These are phyloP conservation scores for Torymus tubicola DNA, from an alignment of 2,888 invertebrate genomes.

Conservation along the genomic window DNA sequence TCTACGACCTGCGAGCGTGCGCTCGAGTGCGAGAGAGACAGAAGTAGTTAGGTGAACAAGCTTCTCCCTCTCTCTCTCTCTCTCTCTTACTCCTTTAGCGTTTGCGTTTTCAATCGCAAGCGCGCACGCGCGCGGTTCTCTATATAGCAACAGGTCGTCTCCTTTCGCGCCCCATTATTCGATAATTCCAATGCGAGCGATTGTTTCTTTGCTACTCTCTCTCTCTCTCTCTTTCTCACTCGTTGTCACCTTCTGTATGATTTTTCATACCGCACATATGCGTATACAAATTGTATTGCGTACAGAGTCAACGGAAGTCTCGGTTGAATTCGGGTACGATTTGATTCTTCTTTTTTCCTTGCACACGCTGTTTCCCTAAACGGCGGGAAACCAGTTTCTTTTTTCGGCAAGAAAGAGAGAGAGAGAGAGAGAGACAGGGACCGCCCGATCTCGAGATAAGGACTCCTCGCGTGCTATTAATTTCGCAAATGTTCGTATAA, in stretches of 20 bases:
- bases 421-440: too few relatives aligned
- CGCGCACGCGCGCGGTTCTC: constrained; percentile 57
- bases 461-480: too few relatives aligned
- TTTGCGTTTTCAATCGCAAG: constrained; percentile 58
- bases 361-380: too few relatives aligned
- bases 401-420: too few relatives aligned
- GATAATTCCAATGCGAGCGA: constrained; percentile 48
- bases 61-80: constrained; percentile 11
- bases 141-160: constrained; percentile 63
- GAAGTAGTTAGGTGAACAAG: constrained; percentile 22
- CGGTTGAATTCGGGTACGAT: too few relatives aligned
- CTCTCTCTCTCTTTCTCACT: not conserved
- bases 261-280: not conserved
- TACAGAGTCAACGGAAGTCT: too few relatives aligned
- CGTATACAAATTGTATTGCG: too few relatives aligned
- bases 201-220: constrained; percentile 40
- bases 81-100: constrained; percentile 32
- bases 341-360: too few relatives aligned
- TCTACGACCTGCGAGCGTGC: constrained; percentile 72
- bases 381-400: too few relatives aligned
- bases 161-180: constrained; percentile 52
- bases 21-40: constrained; percentile 26
- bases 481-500: too few relatives aligned
- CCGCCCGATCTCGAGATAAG: too few relatives aligned
- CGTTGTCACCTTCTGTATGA: not conserved